A percentile compares a stretch with the other conserved stretches of the same genome.
Evolutionary conservation across 2,888 invertebrate species (phyloP).

Genomic region (Aporophyla nigra): DNA sequence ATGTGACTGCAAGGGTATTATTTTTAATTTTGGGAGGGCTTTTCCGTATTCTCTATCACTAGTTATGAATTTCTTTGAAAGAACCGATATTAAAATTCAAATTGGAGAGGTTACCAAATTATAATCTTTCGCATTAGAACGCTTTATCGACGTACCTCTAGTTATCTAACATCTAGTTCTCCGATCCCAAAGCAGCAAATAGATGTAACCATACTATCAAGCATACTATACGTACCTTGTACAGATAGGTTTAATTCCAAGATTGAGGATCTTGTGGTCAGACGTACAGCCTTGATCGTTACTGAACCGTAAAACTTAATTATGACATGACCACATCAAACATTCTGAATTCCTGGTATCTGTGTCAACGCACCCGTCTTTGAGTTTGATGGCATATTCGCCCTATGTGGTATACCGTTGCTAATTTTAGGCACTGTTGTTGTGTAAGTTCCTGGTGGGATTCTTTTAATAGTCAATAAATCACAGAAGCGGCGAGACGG

Average conservation of each 20-base stretch:
- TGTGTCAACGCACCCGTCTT: slow-evolving; percentile 1
- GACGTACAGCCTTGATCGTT: not conserved
- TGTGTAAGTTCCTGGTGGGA: too few relatives aligned
- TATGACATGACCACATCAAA: slow-evolving; percentile 35
- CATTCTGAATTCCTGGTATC: slow-evolving; percentile 12
- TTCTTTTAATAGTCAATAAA: not conserved
- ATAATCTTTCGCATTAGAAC: not conserved
- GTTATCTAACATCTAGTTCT: not conserved
- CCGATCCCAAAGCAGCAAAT: not conserved
- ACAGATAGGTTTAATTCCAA: not conserved
- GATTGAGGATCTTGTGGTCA: not conserved
- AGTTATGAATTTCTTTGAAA: too few relatives aligned
- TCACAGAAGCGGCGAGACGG: too few relatives aligned
- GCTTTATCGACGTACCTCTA: not conserved
- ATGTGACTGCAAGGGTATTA: not conserved
- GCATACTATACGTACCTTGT: not conserved
- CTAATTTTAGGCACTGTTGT: not conserved
- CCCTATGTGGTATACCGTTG: not conserved
- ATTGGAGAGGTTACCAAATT: not conserved
- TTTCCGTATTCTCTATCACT: too few relatives aligned
- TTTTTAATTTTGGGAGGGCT: not conserved
- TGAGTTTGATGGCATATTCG: not conserved
- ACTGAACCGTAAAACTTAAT: slow-evolving; percentile 16
- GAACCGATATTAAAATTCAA: too few relatives aligned
- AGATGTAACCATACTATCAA: not conserved